These are phyloP conservation scores for Pseudococcus jackbeardsleyi DNA, from an alignment of 2,888 invertebrate species.

Conservation along the genomic window DNA sequence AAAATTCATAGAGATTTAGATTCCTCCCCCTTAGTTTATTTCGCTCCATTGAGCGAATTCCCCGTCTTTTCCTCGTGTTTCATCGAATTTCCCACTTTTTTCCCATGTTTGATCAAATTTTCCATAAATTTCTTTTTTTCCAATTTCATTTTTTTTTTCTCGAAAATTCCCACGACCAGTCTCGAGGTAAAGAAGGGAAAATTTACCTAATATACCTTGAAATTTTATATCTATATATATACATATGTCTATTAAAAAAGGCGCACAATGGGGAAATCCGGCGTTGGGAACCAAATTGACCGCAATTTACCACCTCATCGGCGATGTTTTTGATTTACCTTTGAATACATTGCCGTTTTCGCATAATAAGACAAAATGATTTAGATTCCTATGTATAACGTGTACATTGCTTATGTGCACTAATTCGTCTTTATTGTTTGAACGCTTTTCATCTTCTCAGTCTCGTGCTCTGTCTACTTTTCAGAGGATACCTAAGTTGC, in stretches of 20 bases:
- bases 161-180: no score
- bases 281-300: background rate
- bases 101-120: no score
- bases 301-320: background rate
- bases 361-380: background rate
- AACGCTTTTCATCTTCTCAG: slow-evolving; percentile 56
- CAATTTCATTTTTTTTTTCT: no score
- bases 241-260: background rate
- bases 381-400: background rate
- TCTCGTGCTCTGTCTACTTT: slow-evolving; percentile 49
- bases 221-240: no score
- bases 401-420: slow-evolving; percentile 37
- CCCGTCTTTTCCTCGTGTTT: no score
- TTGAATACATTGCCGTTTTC: background rate
- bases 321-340: background rate
- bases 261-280: no score
- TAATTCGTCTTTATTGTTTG: slow-evolving; percentile 54
- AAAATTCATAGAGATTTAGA: no score
- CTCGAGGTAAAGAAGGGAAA: no score
- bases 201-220: background rate
- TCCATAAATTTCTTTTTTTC: no score
- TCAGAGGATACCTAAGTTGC: slow-evolving; percentile 43
- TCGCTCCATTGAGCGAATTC: no score
- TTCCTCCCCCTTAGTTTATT: no score
- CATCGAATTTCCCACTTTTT: no score